Evolutionary conservation across 37 sponge, comb jelly and placozoan species (phyloP), one percentile per base, ranked within the genome.

Genomic region (Diacarnus erythraeanus): DNA sequence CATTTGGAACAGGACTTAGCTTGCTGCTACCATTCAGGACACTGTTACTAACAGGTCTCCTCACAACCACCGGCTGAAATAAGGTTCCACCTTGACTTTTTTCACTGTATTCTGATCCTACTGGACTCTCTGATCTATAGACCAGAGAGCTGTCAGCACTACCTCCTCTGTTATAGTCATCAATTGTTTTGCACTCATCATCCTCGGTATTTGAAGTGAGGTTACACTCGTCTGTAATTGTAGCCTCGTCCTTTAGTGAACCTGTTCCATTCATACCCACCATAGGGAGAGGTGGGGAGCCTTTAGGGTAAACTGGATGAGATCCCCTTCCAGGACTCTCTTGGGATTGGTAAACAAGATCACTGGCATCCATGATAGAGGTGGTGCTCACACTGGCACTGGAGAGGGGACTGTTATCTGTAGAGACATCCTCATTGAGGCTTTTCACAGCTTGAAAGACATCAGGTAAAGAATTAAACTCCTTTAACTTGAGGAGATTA

Each of bases 401-500:
- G 59, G 84, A 83, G 36, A 64, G 41, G 1, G 64, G 74, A 44
- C 74, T 82, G 15, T 10, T 36, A 17, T 72, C 74, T 12, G 77
- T 22, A 1, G 65, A 64, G 0, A 1, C 35, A 43, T 43, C 44
- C 3, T n/a, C 77, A 29, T 8, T 51, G 56, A 29, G 33, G 37
- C 29, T 0, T 18, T 51, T 31, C 26, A 3, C 35, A 0, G 56
- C 42, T 31, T 65, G 2, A 39, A 86, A 86, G 42, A 86, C 42
- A 36, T 86, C 75, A 2, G 86, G 86, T 2, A 86, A 57, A 20
- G 86, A 86, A 31, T 65, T 73, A 10, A 80, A 65, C 17, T 44
- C 59, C 31, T 44, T 41, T 21, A 85, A 20, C 59, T 84, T 67
- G 34, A 57, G 30, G 59, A 84, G 36, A 38, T 60, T 86, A 3